A percentile compares a stretch with the other conserved stretches of the same genome.
phyloP scores from a whole-genome alignment of 2,888 invertebrate species.

The Sialis fuliginosa region DNA sequence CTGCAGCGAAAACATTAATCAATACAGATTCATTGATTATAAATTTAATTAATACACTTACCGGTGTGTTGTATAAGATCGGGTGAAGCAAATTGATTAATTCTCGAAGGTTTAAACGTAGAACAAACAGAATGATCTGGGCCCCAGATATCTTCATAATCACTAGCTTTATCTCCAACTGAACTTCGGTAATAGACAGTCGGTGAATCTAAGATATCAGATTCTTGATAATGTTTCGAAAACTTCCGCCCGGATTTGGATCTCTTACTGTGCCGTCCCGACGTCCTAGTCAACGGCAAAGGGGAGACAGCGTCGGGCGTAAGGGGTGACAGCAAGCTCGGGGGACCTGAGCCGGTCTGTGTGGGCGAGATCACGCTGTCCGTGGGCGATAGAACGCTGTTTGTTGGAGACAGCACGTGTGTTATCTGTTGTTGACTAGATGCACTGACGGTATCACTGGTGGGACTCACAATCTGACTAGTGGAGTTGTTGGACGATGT shows the following conservation, averaged over 20 bases:
- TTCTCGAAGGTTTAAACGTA: constrained; percentile 9
- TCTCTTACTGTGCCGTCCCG: constrained; percentile 35
- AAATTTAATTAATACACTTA: not conserved
- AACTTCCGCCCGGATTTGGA: constrained; percentile 40
- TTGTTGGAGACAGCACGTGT: constrained; percentile 33
- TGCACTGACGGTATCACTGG: constrained; percentile 21
- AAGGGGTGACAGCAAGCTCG: constrained; percentile 25
- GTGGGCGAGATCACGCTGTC: constrained; percentile 34
- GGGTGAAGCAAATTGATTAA: constrained; percentile 18
- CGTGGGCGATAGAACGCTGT: constrained; percentile 33
- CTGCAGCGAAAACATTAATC: constrained; percentile 15
- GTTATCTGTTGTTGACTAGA: constrained; percentile 31
- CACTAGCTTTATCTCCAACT: constrained; percentile 80
- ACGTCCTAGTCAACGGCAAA: constrained; percentile 33
- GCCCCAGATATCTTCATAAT: constrained; percentile 86
- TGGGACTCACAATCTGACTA: constrained; percentile 26
- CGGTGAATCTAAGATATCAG: constrained; percentile 69
- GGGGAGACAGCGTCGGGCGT: constrained; percentile 25
- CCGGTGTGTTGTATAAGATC: constrained; percentile 21
- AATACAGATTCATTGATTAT: not conserved
- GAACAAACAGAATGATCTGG: constrained; percentile 9
- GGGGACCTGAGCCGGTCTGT: constrained; percentile 29
- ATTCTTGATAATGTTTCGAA: constrained; percentile 60
- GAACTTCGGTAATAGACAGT: constrained; percentile 71
- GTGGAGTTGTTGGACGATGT: constrained; percentile 26